These are phyloP conservation scores for Brotula barbata DNA, from an alignment of 2,797 vertebrate species.

Conservation along the genomic window DNA sequence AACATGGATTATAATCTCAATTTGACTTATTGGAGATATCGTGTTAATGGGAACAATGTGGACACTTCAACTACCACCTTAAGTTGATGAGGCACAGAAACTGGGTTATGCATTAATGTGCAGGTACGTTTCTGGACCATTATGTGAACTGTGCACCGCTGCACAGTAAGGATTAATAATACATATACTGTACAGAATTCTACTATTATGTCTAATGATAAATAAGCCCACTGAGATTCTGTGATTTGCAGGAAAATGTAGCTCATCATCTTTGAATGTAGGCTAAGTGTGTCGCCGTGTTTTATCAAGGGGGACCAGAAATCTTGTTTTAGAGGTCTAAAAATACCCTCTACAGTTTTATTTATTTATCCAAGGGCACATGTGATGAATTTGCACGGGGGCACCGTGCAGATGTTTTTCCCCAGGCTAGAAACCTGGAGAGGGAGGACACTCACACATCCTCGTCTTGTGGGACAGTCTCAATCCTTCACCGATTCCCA, in stretches of 20 bases:
- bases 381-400: conserved; percentile 44
- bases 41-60: too few species aligned
- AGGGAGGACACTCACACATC: conserved; percentile 32
- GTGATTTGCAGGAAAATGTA: conserved; percentile 19
- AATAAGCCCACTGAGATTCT: not conserved
- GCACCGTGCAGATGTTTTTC: conserved; percentile 51
- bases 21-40: too few species aligned
- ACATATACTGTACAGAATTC: not conserved
- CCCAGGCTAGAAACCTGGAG: conserved; percentile 36
- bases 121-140: not conserved
- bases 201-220: too few species aligned
- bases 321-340: conserved; percentile 46
- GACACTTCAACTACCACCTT: not conserved
- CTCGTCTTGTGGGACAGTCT: conserved; percentile 14
- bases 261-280: too few species aligned
- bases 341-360: conserved; percentile 44
- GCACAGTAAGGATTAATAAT: not conserved
- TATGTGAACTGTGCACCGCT: not conserved
- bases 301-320: conserved; percentile 16
- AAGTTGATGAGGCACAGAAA: not conserved
- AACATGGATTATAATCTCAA: too few species aligned
- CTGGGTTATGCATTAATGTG: not conserved
- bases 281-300: conserved; percentile 34
- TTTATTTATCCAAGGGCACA: conserved; percentile 58
- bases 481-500: conserved; percentile 20